Evolutionary conservation across 2,888 invertebrate genomes (phyloP).

Genomic region (Stomorhina lunata): DNA sequence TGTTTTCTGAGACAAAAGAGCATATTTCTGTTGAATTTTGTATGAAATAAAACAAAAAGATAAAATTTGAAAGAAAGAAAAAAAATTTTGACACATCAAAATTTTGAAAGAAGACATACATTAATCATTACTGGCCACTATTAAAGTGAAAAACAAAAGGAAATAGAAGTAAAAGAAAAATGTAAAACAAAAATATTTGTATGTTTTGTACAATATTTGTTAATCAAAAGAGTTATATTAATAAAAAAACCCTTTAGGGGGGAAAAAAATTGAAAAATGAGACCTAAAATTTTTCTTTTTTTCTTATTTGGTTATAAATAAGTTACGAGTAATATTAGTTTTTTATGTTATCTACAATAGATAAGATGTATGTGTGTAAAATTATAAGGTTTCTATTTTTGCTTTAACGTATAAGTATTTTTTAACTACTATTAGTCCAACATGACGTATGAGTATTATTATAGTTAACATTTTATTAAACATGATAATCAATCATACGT

Average conservation of each 20-base stretch:
- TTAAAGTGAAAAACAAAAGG: not conserved
- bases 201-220: too few species aligned
- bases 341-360: not conserved
- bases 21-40: too few species aligned
- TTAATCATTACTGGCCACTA: too few species aligned
- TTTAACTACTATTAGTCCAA: not conserved
- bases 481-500: constrained; percentile 37
- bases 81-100: constrained; percentile 15
- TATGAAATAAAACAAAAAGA: not conserved
- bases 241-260: constrained; percentile 18
- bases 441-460: constrained; percentile 43
- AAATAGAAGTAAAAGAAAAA: not conserved
- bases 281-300: not conserved
- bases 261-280: not conserved
- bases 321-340: not conserved
- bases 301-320: not conserved
- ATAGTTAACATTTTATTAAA: not conserved
- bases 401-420: not conserved
- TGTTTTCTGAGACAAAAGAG: too few species aligned
- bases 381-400: too few species aligned
- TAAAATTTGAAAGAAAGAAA: too few species aligned
- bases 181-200: not conserved
- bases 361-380: too few species aligned
- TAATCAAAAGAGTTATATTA: constrained; percentile 28
- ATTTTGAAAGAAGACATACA: too few species aligned